These are phyloP conservation scores for Euproctis similis DNA, from an alignment of 2,888 invertebrate genomes.

Conservation along the genomic window DNA sequence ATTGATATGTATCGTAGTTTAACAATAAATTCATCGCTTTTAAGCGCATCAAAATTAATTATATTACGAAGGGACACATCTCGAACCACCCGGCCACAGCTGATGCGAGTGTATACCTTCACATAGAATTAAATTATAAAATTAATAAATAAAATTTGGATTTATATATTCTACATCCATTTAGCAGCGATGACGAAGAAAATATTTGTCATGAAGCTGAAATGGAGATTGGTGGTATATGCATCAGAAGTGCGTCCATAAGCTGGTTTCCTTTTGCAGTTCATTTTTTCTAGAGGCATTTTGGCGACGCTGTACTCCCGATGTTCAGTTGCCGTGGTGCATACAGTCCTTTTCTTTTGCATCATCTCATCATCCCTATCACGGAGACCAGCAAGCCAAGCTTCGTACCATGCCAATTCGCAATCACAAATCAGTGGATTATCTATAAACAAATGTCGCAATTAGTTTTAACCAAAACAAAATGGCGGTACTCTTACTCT, in stretches of 20 bases:
- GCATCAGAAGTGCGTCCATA: conserved; percentile 52
- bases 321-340: conserved; percentile 87
- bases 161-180: conserved; percentile 45
- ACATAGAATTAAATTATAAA: conserved; percentile 24
- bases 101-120: conserved; percentile 51
- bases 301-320: conserved; percentile 88
- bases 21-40: conserved; percentile 65
- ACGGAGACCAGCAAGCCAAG: conserved; percentile 84
- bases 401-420: conserved; percentile 90
- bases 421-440: conserved; percentile 93
- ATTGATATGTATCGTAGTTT: conserved; percentile 74
- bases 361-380: conserved; percentile 92
- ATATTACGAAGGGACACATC: conserved; percentile 35
- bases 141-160: conserved; percentile 16
- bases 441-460: conserved; percentile 75
- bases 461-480: no score
- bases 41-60: conserved; percentile 36
- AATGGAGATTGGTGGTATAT: conserved; percentile 28
- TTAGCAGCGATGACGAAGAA: conserved; percentile 42
- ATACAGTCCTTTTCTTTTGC: conserved; percentile 89
- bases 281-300: conserved; percentile 89
- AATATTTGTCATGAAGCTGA: conserved; percentile 36
- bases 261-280: conserved; percentile 82
- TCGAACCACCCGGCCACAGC: conserved; percentile 70
- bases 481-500: no score